phyloP scores from a whole-genome alignment of 1,140 invertebrate genomes.

The Homarus americanus region DNA sequence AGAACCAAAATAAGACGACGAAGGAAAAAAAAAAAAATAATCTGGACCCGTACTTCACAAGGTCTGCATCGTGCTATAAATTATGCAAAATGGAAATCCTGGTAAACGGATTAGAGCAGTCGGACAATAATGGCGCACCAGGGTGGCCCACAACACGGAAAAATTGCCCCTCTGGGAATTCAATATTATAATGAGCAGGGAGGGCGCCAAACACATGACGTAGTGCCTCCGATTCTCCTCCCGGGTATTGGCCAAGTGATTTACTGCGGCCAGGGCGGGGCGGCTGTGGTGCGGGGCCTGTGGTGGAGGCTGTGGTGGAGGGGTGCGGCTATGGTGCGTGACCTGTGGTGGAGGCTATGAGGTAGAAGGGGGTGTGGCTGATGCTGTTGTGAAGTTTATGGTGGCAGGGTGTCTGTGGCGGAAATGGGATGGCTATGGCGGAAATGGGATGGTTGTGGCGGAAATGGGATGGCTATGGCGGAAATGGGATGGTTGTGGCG shows the following conservation, averaged over 20 bases:
- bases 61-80: slow-evolving; percentile 47
- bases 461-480: background rate
- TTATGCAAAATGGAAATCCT: slow-evolving; percentile 68
- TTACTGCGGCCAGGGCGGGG: slow-evolving; percentile 38
- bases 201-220: slow-evolving; percentile 59
- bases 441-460: slow-evolving; percentile 3
- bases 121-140: slow-evolving; percentile 56
- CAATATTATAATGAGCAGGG: slow-evolving; percentile 68
- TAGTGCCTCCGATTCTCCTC: slow-evolving; percentile 58
- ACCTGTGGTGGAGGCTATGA: background rate
- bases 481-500: background rate
- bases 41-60: slow-evolving; percentile 26
- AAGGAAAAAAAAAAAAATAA: too few species aligned
- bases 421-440: too few species aligned
- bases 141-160: slow-evolving; percentile 57
- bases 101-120: slow-evolving; percentile 67
- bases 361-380: background rate
- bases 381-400: background rate
- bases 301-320: background rate
- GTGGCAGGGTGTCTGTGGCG: too few species aligned
- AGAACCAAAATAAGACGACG: too few species aligned
- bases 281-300: background rate
- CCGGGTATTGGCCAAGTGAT: slow-evolving; percentile 58
- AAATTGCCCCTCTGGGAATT: slow-evolving; percentile 56
- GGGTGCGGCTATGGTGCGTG: background rate